phyloP scores from a whole-genome alignment of 2,113 vertebrate species.

The Cyphomyrus plagiostoma region DNA sequence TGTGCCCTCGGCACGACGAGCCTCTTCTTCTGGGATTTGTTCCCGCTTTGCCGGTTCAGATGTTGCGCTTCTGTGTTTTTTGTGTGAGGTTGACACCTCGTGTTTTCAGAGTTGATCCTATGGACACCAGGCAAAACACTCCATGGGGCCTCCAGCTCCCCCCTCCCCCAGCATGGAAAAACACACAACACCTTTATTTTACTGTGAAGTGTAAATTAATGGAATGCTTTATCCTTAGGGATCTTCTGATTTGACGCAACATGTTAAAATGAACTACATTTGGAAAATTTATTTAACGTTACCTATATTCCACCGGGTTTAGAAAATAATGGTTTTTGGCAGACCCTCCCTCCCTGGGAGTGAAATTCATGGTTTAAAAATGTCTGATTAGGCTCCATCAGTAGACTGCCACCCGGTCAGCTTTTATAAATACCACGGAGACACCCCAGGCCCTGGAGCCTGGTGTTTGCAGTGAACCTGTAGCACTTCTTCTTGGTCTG shows the following conservation, averaged over 20 bases:
- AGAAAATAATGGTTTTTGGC: neutral
- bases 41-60: neutral
- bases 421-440: neutral
- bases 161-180: neutral
- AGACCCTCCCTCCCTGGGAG: neutral
- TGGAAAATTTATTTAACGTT: neutral
- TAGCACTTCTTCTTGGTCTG: neutral
- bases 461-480: neutral
- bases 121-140: neutral
- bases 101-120: neutral
- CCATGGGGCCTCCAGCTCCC: neutral
- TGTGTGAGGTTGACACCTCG: neutral
- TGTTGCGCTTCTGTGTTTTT: neutral
- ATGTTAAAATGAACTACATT: too few species aligned
- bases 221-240: neutral
- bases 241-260: neutral
- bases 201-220: neutral
- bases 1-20: neutral
- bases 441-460: neutral
- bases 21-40: neutral
- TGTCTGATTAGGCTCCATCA: neutral
- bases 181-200: neutral
- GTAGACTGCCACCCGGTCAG: neutral
- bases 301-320: neutral
- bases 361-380: neutral